A percentile compares a stretch with the other conserved stretches of the same genome.
Conservation (phyloP, 2,888 invertebrate genomes). For the Sussaba pulchella region DNA sequence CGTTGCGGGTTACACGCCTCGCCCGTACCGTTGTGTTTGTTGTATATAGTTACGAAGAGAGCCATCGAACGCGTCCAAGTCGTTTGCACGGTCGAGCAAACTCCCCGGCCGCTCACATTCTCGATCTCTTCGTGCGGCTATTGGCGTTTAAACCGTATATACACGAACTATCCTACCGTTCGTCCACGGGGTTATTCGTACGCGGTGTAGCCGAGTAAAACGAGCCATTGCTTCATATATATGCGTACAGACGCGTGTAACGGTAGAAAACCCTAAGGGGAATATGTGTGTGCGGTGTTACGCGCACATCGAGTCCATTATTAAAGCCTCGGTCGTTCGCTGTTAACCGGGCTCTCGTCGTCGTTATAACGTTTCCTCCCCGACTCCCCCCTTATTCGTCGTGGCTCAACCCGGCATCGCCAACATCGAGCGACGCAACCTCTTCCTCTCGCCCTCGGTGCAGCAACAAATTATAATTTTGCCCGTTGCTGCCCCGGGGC, state of each 20-base stretch:
- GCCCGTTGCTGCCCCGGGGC: conserved; percentile 31
- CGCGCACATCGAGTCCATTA: conserved; percentile 68
- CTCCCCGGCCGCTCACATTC: not conserved
- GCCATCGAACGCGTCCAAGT: conserved; percentile 26
- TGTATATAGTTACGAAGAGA: not conserved
- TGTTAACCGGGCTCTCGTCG: conserved; percentile 36
- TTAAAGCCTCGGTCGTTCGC: conserved; percentile 55
- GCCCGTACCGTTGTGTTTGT: not conserved
- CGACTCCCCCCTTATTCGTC: not conserved
- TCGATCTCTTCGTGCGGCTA: not conserved
- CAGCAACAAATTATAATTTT: conserved; percentile 75
- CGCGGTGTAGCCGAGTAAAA: not conserved
- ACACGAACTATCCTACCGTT: not conserved
- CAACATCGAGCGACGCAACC: conserved; percentile 2
- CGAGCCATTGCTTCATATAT: not conserved
- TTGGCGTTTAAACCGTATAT: not conserved
- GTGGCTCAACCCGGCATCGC: not conserved
- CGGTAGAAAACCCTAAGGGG: conserved; percentile 62
- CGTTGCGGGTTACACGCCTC: conserved; percentile 30
- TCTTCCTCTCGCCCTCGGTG: conserved; percentile 44
- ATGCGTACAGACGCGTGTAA: not conserved
- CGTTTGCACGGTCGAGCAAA: not conserved
- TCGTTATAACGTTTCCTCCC: conserved; percentile 1
- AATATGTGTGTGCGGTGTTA: conserved; percentile 26
- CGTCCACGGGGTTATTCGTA: not conserved